Evolutionary conservation across 2,888 invertebrate genomes (phyloP), one percentile per base, ranked within the genome.

Genomic region (Drosophila meridionalis): DNA sequence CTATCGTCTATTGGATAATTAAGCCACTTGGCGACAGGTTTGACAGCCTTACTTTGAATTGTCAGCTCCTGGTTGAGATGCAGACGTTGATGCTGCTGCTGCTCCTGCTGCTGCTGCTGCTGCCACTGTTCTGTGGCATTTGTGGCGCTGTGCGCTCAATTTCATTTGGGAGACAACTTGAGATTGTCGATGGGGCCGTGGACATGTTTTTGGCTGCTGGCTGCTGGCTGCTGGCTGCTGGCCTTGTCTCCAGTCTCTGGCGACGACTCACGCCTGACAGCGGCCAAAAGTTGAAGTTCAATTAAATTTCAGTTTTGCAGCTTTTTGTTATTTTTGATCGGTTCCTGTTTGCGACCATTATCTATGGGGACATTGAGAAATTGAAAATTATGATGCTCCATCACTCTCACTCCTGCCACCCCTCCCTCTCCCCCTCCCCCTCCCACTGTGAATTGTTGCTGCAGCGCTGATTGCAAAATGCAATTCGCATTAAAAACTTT

Each of bases 1-100:
- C 87, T 73, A 83, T 67, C 89, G 87, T 88, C 84, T 90, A 90
- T 90, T 86, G 82, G 90, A 88, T 90, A 87, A 87, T 87, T 87
- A 87, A 90, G 87, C 87, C 90, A 89, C 82, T 87, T 90, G 82
- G 83, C 77, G 83, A 82, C 87, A 87, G 89, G 77, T 90, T 86
- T 87, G 87, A 90, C 87, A 87, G 87, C 75, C 73, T 72, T 73
- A 87, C 83, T 87, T 87, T 90, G 78, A 71, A 72, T 80, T 83
- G 83, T 79, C 83, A 83, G 61, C 76, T 57, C 57, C 60, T 66
- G 76, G 53, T 52, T 71, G 69, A 52, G 65, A 20, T 38, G 67
- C 61, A 58, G 78, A 78, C 67, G 73, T 63, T 72, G 76, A 76
- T 52, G 70, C 58, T 38, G 42, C 36, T 3, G 9, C 52, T 40